A percentile compares a stretch with the other conserved stretches of the same genome.
phyloP scores from a whole-genome alignment of 2,888 invertebrate genomes.

The Watsonalla binaria region DNA sequence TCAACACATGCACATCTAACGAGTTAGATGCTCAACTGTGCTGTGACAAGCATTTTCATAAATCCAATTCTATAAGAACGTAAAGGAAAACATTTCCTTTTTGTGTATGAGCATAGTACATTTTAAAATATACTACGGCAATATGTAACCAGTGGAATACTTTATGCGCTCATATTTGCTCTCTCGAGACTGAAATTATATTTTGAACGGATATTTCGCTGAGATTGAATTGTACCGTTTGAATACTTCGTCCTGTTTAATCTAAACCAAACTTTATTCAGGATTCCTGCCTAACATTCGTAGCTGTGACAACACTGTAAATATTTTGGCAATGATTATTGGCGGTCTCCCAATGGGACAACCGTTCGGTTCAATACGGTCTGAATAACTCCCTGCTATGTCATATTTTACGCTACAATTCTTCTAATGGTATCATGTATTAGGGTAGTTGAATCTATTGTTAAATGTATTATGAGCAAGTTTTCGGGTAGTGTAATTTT shows the following conservation, averaged over 20 bases:
- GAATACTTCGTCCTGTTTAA: slow-evolving; percentile 31
- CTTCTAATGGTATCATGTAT: not conserved
- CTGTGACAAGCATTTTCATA: not conserved
- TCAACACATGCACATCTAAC: slow-evolving; percentile 22
- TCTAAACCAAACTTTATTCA: slow-evolving; percentile 34
- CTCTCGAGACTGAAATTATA: not conserved
- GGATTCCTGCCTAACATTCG: slow-evolving; percentile 33
- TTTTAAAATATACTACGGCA: not conserved
- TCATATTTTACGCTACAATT: slow-evolving; percentile 2
- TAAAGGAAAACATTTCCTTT: not conserved
- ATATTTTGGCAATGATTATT: slow-evolving; percentile 63
- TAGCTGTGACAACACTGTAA: slow-evolving; percentile 42
- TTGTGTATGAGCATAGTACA: not conserved
- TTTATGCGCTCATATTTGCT: not conserved
- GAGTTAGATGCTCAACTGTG: slow-evolving; percentile 5
- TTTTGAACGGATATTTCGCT: not conserved
- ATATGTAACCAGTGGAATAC: not conserved
- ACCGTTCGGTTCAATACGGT: slow-evolving; percentile 40
- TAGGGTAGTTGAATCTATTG: too few species aligned
- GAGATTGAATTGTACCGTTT: slow-evolving; percentile 17
- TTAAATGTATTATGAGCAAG: too few species aligned
- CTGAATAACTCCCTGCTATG: slow-evolving; percentile 31
- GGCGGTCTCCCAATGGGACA: slow-evolving; percentile 53
- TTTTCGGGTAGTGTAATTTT: slow-evolving; percentile 19
- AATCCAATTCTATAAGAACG: not conserved